Conservation (phyloP, 2,797 vertebrate genomes). For the Luscinia megarhynchos region DNA sequence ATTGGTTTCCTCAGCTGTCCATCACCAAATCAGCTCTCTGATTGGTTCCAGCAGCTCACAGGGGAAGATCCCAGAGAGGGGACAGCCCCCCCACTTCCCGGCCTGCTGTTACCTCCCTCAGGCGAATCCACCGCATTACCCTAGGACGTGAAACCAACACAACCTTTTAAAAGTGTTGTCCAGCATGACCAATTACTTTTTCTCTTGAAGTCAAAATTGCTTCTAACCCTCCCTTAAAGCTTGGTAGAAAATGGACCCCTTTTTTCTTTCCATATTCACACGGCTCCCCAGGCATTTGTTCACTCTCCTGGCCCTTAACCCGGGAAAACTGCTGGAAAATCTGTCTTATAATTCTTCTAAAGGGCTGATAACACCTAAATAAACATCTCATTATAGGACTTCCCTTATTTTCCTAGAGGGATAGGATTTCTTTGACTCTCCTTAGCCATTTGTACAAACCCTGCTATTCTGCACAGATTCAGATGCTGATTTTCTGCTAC, state of each 20-base stretch:
- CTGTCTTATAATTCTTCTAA: not conserved
- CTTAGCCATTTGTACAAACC: not conserved
- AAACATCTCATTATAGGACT: conserved; percentile 1
- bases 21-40: too few species aligned
- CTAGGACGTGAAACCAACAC: too few species aligned
- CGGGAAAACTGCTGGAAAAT: not conserved
- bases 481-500: not conserved
- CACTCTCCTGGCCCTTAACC: not conserved
- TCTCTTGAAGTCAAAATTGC: not conserved
- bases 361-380: not conserved
- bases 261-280: not conserved
- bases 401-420: not conserved
- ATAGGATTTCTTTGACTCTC: not conserved
- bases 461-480: not conserved
- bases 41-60: too few species aligned
- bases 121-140: too few species aligned
- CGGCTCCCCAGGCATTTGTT: not conserved
- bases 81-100: too few species aligned
- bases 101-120: too few species aligned
- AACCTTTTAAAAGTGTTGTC: not conserved
- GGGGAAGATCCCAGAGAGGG: too few species aligned
- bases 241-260: not conserved
- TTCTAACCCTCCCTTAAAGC: not conserved
- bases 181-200: not conserved
- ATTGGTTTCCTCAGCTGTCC: too few species aligned